Base-by-base conservation (phyloP, 2,113 vertebrate species). In the Conger conger region DNA sequence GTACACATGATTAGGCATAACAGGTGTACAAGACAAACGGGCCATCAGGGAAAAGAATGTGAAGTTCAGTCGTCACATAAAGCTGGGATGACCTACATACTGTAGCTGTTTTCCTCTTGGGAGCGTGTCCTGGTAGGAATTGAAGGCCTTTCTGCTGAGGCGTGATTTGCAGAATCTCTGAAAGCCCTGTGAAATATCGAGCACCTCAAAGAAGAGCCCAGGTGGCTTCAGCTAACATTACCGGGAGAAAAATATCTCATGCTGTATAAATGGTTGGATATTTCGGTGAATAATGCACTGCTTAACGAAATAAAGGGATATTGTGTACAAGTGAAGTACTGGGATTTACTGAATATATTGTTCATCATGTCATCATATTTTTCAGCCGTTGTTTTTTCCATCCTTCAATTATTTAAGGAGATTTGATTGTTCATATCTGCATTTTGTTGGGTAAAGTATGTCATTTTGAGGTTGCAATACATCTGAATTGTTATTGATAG, bases 61-160 rank as follows among this genome's bases (percentile, higher is more conserved):
- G 38, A 45, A 45, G 27, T 80, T 83, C 84, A 54, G 89, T 88
- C 89, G 85, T 86, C 87, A 92, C 89, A 89, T 90, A 92, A 91
- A 87, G 85, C 86, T 89, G 86, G 82, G 80, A 88, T 93, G 91
- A 93, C 92, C 92, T 92, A 90, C 90, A 92, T 90, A 90, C 91
- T 91, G 90, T 84, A 90, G 88, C 87, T 89, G 89, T 87, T 83
- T 85, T 79, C 11, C 90, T 88, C 90, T 93, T 92, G 93, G 93
- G 91, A 90, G 91, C 88, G 90, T 91, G 88, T 90, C 83, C 91
- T 91, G 87, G 87, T 86, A 86, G 88, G 90, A 91, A 93, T 92
- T 82, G 91, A 91, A 91, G 89, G 91, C 88, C 88, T 89, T 89
- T 88, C 92, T 94, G 90, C 91, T 91, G 88, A 90, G 85, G 90